Conservation (phyloP, 1,140 invertebrate genomes). For the Bilobella aurantiaca region DNA sequence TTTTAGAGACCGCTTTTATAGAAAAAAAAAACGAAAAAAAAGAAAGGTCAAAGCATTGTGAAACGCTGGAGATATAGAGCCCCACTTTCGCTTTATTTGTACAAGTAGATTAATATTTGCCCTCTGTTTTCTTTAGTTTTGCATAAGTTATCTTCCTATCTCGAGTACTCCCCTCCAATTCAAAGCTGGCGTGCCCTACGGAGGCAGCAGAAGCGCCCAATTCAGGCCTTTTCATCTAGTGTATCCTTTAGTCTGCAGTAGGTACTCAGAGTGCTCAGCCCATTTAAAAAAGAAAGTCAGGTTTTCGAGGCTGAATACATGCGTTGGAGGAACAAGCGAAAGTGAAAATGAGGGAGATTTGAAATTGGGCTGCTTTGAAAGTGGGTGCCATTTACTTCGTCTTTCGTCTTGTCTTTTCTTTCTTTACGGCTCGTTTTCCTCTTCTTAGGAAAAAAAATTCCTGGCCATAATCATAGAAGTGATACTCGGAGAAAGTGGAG, state of each 20-base stretch:
- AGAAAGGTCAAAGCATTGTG: background rate
- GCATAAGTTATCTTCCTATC: constrained; percentile 5
- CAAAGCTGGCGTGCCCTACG: background rate
- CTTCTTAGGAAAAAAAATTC: constrained; percentile 36
- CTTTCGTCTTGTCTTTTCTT: background rate
- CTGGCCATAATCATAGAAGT: background rate
- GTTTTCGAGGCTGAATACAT: too few relatives aligned
- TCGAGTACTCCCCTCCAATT: background rate
- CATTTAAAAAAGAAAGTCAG: too few relatives aligned
- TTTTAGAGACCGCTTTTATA: background rate
- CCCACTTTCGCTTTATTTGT: background rate
- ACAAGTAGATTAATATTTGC: constrained; percentile 3
- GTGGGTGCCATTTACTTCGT: background rate
- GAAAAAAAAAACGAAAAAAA: background rate
- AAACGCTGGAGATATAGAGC: background rate
- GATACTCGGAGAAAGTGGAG: background rate
- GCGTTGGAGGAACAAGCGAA: background rate
- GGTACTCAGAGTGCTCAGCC: too few relatives aligned
- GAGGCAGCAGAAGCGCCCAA: background rate
- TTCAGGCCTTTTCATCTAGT: background rate
- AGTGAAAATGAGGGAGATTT: background rate
- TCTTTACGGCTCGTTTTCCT: background rate
- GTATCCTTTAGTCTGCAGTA: too few relatives aligned
- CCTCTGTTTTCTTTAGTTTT: background rate
- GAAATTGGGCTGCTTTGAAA: too few relatives aligned